Evolutionary conservation across 2,888 invertebrate genomes (phyloP), one percentile per base, ranked within the genome.

Genomic region (Ferdinandea cuprea): DNA sequence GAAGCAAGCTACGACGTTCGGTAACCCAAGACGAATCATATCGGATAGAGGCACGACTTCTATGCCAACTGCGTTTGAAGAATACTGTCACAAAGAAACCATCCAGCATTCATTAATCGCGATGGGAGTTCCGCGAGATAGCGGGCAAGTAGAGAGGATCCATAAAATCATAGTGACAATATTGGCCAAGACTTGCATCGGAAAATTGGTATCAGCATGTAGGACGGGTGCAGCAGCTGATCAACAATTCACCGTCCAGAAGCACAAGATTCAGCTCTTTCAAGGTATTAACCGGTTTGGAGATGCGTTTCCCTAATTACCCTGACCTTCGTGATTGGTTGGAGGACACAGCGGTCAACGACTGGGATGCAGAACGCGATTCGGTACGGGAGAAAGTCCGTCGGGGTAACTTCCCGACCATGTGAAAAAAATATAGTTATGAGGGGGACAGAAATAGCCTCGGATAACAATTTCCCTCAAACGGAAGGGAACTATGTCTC

Each of bases 71-170:
- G 17, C 85, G 86, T 58, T 58, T n/a, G n/a, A n/a, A n/a, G n/a
- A n/a, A n/a, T n/a, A n/a, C n/a, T n/a, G n/a, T n/a, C n/a, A n/a
- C n/a, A n/a, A n/a, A n/a, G n/a, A n/a, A n/a, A n/a, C n/a, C n/a
- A n/a, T n/a, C n/a, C n/a, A n/a, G n/a, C n/a, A n/a, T 7, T 9
- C 2, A 15, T 25, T 3, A 28, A 40, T n/a, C 28, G 58, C 28
- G 13, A 13, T 9, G 15, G n/a, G n/a, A n/a, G n/a, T n/a, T n/a
- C n/a, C n/a, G n/a, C 56, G 89, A 48, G 87, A 88, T 5, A 89
- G 90, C 69, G 88, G 89, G 0, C 89, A 89, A 68, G 87, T 87
- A 0, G 88, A 89, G 44, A 71, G 88, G 11, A 72, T 88, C 0
- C 87, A 90, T 72, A 73, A 86, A 6, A 86, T 85, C 3, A 85